phyloP scores from a whole-genome alignment of 2,797 vertebrate genomes.

The Lemur catta region DNA sequence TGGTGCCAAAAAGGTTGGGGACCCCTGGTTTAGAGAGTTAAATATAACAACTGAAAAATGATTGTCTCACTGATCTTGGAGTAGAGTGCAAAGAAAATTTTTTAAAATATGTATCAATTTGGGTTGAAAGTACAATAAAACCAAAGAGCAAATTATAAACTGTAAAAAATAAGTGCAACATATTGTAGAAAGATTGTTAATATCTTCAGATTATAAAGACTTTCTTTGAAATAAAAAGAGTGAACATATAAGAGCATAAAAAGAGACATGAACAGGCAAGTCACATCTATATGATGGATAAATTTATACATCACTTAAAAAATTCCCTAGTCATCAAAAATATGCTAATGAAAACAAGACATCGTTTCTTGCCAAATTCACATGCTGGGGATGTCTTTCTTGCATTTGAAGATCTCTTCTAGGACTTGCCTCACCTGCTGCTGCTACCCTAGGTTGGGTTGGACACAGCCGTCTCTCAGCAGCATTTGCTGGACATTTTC shows the following conservation, averaged over 20 bases:
- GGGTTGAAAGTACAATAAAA: slow-evolving; percentile 31
- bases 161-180: not conserved
- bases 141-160: not conserved
- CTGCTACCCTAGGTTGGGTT: not conserved
- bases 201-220: not conserved
- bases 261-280: not conserved
- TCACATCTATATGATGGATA: not conserved
- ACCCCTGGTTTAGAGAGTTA: not conserved
- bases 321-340: not conserved
- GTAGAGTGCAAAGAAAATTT: not conserved
- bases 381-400: not conserved
- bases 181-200: not conserved
- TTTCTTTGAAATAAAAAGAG: not conserved
- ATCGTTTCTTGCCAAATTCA: not conserved
- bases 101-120: not conserved
- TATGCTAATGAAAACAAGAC: not conserved
- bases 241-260: not conserved
- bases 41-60: not conserved
- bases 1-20: too few species aligned
- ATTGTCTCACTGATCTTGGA: not conserved
- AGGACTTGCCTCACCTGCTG: not conserved
- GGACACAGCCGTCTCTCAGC: not conserved
- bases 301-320: not conserved
- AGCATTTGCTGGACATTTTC: not conserved
- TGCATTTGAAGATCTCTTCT: not conserved